These are phyloP conservation scores for Morus bassanus DNA, from an alignment of 2,797 vertebrate species.

Conservation along the genomic window DNA sequence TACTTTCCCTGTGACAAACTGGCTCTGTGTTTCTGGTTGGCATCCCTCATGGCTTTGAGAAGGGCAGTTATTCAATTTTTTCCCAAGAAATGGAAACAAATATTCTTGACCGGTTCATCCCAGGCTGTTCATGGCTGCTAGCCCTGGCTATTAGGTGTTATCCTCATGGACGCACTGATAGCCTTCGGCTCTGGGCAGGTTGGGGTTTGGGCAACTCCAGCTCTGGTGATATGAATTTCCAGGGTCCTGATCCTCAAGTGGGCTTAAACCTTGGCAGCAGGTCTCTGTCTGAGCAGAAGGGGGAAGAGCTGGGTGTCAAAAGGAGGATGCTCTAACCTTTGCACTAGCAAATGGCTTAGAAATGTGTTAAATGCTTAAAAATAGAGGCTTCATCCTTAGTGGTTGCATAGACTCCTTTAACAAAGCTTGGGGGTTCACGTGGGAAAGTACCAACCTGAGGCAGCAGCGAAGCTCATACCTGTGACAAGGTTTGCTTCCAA, in stretches of 20 bases:
- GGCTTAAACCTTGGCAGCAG: neutral
- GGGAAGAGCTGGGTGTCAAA: neutral
- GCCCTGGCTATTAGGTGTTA: neutral
- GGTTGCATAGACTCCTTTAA: neutral
- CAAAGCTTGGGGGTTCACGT: neutral
- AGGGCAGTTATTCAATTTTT: neutral
- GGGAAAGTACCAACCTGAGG: neutral
- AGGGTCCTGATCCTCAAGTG: neutral
- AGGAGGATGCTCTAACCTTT: neutral
- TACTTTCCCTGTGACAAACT: rapidly evolving
- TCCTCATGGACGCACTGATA: neutral
- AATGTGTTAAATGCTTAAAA: neutral
- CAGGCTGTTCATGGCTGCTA: neutral
- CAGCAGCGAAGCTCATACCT: rapidly evolving
- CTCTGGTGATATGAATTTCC: neutral
- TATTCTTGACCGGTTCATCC: neutral
- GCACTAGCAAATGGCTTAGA: neutral
- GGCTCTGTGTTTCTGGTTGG: neutral
- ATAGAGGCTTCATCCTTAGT: neutral
- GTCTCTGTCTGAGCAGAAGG: rapidly evolving
- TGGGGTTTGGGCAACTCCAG: neutral
- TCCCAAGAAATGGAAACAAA: neutral
- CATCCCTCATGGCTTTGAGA: neutral
- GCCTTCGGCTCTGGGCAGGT: neutral
- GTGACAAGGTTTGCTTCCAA: neutral